These are phyloP conservation scores for Chlorops oryzae DNA, from an alignment of 1,140 invertebrate genomes.

Conservation along the genomic window DNA sequence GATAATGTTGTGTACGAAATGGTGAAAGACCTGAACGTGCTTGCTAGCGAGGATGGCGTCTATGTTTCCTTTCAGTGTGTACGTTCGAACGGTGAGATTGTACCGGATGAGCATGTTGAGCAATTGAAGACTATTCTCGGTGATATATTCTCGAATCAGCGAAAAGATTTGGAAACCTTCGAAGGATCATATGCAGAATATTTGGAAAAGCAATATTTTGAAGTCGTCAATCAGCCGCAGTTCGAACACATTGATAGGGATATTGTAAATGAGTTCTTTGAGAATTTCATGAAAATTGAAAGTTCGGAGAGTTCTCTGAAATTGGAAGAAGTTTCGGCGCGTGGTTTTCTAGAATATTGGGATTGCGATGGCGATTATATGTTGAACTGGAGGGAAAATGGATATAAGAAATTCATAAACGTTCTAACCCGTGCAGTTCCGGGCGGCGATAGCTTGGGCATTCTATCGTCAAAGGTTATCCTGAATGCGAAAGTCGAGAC, in stretches of 20 bases:
- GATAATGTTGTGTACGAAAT: slow-evolving; percentile 61
- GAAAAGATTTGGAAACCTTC: slow-evolving; percentile 21
- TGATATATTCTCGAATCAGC: slow-evolving; percentile 7
- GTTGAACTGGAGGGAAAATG: slow-evolving; percentile 55
- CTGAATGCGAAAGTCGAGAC: slow-evolving; percentile 49
- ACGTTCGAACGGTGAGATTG: slow-evolving; percentile 26
- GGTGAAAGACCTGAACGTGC: slow-evolving; percentile 46
- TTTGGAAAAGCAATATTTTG: slow-evolving; percentile 7
- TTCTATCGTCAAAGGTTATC: slow-evolving; percentile 32
- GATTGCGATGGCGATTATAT: slow-evolving; percentile 55
- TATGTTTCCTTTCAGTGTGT: slow-evolving; percentile 27
- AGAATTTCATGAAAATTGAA: slow-evolving; percentile 51
- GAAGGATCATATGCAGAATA: slow-evolving; percentile 44
- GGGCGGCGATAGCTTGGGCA: slow-evolving; percentile 30
- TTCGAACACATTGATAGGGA: slow-evolving; percentile 12
- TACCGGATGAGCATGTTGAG: slow-evolving; percentile 13
- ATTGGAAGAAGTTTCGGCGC: slow-evolving; percentile 54
- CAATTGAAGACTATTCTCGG: slow-evolving; percentile 4
- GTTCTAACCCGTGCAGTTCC: slow-evolving; percentile 49
- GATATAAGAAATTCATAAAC: slow-evolving; percentile 53
- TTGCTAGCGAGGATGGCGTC: slow-evolving; percentile 18
- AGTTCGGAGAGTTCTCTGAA: slow-evolving; percentile 51
- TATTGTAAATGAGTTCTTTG: slow-evolving; percentile 43
- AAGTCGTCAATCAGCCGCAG: slow-evolving; percentile 10
- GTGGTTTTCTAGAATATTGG: slow-evolving; percentile 49